A percentile compares a stretch with the other conserved stretches of the same genome.
Evolutionary conservation across 2,113 vertebrate species (phyloP).

Genomic region (Lampris megalopsis): DNA sequence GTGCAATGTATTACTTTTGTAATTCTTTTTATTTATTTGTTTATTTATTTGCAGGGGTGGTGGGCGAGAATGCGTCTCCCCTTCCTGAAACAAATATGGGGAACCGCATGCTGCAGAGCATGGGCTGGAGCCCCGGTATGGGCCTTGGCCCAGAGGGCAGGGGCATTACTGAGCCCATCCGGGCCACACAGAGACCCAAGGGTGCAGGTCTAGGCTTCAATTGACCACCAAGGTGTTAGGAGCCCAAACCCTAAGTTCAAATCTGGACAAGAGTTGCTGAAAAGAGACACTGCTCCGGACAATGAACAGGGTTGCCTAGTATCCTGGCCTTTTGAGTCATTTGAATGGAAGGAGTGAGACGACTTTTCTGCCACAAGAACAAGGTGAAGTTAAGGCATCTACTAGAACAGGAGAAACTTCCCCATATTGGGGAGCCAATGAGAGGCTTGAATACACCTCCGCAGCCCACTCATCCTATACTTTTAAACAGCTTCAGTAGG

Average conservation of each 20-base stretch:
- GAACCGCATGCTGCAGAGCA: constrained; percentile 94
- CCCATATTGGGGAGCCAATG: constrained; percentile 77
- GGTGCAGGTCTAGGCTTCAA: constrained; percentile 94
- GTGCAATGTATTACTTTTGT: background rate
- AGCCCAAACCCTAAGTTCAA: constrained; percentile 3
- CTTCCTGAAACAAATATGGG: constrained; percentile 94
- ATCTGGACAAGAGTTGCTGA: background rate
- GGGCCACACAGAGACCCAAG: constrained; percentile 93
- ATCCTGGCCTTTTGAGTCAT: constrained; percentile 34
- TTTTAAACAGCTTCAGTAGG: constrained; percentile 2
- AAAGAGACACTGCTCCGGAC: constrained; percentile 44
- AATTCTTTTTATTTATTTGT: background rate
- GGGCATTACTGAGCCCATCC: constrained; percentile 92
- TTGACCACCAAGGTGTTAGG: constrained; percentile 70
- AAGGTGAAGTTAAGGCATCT: background rate
- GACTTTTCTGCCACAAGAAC: constrained; percentile 26
- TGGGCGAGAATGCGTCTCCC: constrained; percentile 89
- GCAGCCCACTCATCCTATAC: constrained; percentile 5
- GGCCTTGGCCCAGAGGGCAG: constrained; percentile 94
- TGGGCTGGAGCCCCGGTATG: constrained; percentile 95
- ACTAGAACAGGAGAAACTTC: constrained; percentile 39
- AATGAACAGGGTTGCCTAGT: constrained; percentile 12
- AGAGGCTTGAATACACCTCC: constrained; percentile 23
- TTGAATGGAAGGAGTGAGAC: constrained; percentile 21
- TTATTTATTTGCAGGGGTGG: constrained; percentile 83